Evolutionary conservation across 2,888 invertebrate species (phyloP), one percentile per base, ranked within the genome.

Genomic region (Lumbricus terrestris): DNA sequence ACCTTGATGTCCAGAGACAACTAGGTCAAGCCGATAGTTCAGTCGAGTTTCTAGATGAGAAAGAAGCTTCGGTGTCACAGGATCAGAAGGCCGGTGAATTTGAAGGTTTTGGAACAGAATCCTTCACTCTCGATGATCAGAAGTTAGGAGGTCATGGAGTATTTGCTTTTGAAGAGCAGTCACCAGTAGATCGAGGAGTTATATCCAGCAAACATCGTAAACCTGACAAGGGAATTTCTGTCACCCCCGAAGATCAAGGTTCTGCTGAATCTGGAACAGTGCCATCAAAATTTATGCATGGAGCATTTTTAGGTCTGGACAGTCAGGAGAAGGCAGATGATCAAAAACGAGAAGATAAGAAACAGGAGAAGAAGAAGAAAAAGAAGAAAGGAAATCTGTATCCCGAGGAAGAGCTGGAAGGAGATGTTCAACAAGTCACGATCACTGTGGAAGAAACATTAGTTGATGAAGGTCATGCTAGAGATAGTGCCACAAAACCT

Each of bases 361-460:
- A 85, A 83, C 34, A 15, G 34, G 37, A 85, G 18, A 34, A 34
- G 34, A 85, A 85, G 85, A 85, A 85, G 37, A 37, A 37, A 34
- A 85, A 85, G 34, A 85, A 85, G 85, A 85, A 85, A 33, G 85
- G 34, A 85, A 85, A 37, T 34, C 34, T n/a, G 85, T 20, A 85
- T 85, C 85, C 6, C 23, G 85, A 85, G 34, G 37, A 85, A 85
- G 85, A 69, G n/a, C 29, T n/a, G 69, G 69, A 69, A 69, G 69
- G 11, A 69, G 69, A 69, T 69, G 11, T n/a, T 69, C 1, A 11
- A 69, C 29, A n/a, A 69, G 1, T n/a, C 8, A 15, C 4, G 0
- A n/a, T 69, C n/a, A 69, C n/a, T 69, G 69, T 69, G n/a, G n/a
- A 69, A n/a, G n/a, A 29, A 69, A 69, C n/a, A 69, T 69, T n/a